Conservation (phyloP, 2,888 invertebrate genomes). For the Oeneis ivallda region DNA sequence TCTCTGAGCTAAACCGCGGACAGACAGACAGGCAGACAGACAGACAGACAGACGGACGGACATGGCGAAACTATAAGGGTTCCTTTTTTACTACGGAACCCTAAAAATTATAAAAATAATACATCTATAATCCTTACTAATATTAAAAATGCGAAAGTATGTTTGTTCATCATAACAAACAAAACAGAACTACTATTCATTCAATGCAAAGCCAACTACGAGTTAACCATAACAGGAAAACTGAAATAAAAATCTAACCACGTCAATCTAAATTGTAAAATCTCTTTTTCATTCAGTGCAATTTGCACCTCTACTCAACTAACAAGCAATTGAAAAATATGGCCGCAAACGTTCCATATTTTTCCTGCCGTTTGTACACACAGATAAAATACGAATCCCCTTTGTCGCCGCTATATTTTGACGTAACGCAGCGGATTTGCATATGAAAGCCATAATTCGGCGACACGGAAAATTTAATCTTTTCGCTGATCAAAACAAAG, state of each 20-base stretch:
- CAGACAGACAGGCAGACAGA: no score
- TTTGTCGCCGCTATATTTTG: slow-evolving; percentile 38
- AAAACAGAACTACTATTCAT: no score
- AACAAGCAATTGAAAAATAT: slow-evolving; percentile 35
- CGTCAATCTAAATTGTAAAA: slow-evolving; percentile 17
- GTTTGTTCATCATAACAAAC: no score
- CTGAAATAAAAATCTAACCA: slow-evolving; percentile 10
- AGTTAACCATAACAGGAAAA: slow-evolving; percentile 3
- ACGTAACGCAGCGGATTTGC: slow-evolving; percentile 54
- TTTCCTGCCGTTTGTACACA: slow-evolving; percentile 23
- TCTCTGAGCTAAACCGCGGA: no score
- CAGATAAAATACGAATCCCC: slow-evolving; percentile 27
- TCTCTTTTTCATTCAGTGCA: slow-evolving; percentile 21
- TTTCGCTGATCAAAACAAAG: slow-evolving; percentile 70
- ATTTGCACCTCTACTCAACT: slow-evolving; percentile 29
- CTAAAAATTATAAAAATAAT: no score
- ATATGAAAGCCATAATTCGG: slow-evolving; percentile 73
- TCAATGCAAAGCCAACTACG: not conserved
- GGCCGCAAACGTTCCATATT: slow-evolving; percentile 27
- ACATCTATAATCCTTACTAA: no score
- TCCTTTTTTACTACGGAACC: no score
- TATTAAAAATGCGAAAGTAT: no score
- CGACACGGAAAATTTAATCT: slow-evolving; percentile 75
- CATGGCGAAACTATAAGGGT: no score
- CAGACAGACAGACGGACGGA: no score